A percentile compares a stretch with the other conserved stretches of the same genome.
These are phyloP conservation scores for Andrena marginata DNA, from an alignment of 2,888 invertebrate genomes.

Conservation along the genomic window DNA sequence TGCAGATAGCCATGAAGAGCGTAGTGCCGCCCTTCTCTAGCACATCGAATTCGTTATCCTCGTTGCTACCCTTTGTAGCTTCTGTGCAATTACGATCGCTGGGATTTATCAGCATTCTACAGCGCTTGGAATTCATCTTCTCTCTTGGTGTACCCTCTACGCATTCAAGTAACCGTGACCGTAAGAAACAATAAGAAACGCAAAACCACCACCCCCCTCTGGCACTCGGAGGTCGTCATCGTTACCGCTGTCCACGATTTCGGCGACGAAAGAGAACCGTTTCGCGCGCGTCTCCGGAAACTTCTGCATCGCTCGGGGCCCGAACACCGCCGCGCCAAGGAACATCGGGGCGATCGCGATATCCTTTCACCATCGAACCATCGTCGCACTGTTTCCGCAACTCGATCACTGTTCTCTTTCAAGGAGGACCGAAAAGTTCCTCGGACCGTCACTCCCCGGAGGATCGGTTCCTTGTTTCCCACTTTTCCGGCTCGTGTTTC, in stretches of 20 bases:
- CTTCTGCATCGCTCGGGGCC: not conserved
- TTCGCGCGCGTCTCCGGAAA: not conserved
- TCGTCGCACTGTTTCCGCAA: slow-evolving; percentile 5
- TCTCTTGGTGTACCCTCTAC: not conserved
- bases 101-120: not conserved
- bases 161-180: not conserved
- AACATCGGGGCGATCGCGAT: not conserved
- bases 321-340: not conserved
- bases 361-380: not conserved
- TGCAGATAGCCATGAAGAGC: slow-evolving; percentile 8
- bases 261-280: not conserved
- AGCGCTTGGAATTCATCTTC: slow-evolving; percentile 13
- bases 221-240: not conserved
- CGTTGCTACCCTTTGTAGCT: not conserved
- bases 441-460: not conserved
- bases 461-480: not conserved
- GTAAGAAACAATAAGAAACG: not conserved
- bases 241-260: not conserved
- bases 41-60: not conserved
- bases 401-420: slow-evolving; percentile 33
- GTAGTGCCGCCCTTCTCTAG: slow-evolving; percentile 12
- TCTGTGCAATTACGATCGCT: slow-evolving; percentile 6
- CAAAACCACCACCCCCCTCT: not conserved
- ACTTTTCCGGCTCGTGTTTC: not conserved
- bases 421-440: not conserved